Evolutionary conservation across 2,797 vertebrate genomes (phyloP), one percentile per base, ranked within the genome.

Genomic region (Enteromius fasciolatus): DNA sequence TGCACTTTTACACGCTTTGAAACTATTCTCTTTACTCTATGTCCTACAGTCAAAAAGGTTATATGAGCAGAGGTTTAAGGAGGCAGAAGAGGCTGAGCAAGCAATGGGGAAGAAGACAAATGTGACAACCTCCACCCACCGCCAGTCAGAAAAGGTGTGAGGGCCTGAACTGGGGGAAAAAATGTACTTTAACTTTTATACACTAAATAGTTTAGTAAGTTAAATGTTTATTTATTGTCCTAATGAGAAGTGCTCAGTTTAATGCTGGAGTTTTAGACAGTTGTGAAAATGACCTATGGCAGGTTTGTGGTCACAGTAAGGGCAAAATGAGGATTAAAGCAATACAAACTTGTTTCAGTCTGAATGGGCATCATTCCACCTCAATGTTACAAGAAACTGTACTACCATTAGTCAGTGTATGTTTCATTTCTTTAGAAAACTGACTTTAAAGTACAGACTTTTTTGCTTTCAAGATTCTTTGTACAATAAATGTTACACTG

Each of bases 1-100:
- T 57, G 15, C 33, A 54, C 28, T 46, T 57, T 31, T 41, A 46
- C 46, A 41, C 14, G 39, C 14, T 76, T 57, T 73, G 15, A 61
- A 36, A n/a, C 33, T 15, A 4, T 46, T 12, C 12, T 63, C 23
- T 79, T 28, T 78, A 39, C 6, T 75, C 9, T 59, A 20, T 88
- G 20, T 59, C 6, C 2, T 12, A 1, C 84, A 99, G 97, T 96
- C 96, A 25, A 98, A 97, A 92, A 95, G 91, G 89, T 90, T 80
- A 0, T 98, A 98, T 0, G 96, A 98, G 74, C 97, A 97, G 93
- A 97, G 94, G 86, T 97, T 96, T 91, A 95, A 72, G 80, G 97
- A 98, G 0, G 94, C 96, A 0, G 97, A 98, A 0, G 97, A 98
- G 1, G 95, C 96, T 0, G 95, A 97, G 81, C 94, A 94, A 82